Conservation (phyloP, 2,888 invertebrate genomes). For the Cantharis rustica region DNA sequence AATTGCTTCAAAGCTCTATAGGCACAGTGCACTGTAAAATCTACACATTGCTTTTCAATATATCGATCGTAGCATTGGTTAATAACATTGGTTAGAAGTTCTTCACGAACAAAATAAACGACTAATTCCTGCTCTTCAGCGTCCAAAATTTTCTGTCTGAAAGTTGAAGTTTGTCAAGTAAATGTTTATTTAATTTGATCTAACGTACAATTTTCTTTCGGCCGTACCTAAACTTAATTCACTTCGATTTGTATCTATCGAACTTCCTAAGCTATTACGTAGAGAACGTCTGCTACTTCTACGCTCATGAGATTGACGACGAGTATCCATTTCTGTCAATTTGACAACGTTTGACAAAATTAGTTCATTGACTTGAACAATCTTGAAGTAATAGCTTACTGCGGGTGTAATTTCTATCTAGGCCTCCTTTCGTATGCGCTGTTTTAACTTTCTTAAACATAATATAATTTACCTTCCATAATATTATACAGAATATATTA, state of each 20-base stretch:
- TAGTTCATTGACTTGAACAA: neutral
- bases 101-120: conserved; percentile 57
- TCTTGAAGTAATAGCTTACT: neutral
- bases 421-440: too few species aligned
- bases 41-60: conserved; percentile 53
- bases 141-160: conserved; percentile 52
- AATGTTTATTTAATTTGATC: neutral
- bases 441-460: too few species aligned
- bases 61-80: conserved; percentile 52
- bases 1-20: conserved; percentile 57
- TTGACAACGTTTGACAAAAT: neutral
- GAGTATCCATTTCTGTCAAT: neutral
- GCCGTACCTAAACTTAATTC: neutral
- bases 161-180: neutral
- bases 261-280: neutral
- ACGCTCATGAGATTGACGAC: neutral
- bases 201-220: neutral
- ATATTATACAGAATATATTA: too few species aligned
- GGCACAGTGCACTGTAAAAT: conserved; percentile 56
- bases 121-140: conserved; percentile 57
- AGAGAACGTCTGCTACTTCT: neutral
- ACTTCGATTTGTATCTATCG: neutral
- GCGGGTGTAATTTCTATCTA: too few species aligned
- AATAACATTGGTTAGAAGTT: conserved; percentile 54
- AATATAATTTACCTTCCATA: too few species aligned